Evolutionary conservation across 1,140 invertebrate species (phyloP), one percentile per base, ranked within the genome.

Genomic region (Neotoxoptera formosana): DNA sequence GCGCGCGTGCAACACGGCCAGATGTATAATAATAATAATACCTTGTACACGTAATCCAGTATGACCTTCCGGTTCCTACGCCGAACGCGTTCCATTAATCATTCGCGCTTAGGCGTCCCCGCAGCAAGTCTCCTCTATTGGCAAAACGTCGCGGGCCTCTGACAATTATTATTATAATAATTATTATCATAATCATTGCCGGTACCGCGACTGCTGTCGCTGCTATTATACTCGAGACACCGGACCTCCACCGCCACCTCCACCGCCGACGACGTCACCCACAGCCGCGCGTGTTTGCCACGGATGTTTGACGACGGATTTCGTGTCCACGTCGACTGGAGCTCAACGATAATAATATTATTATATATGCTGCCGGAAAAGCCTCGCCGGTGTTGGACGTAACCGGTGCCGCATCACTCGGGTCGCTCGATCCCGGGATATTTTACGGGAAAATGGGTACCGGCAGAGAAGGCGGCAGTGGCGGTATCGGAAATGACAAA

Each of bases 11-110:
- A 87, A 89, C 48, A 53, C 8, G 47, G 41, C 88, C 48, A n/a
- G 88, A 89, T 89, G 51, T 89, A 89, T n/a, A n/a, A n/a, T n/a
- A n/a, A n/a, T n/a, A n/a, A n/a, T n/a, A n/a, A n/a, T 25, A 88
- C 51, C 88, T 89, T 41, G 41, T 41, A 2, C 51, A 34, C 51
- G 23, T 89, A 89, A 89, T 89, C 88, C 88, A 51, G 88, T 36
- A 41, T 34, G 88, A 56, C 88, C 88, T 89, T 89, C 88, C 48
- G 48, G 87, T 89, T 53, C 87, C n/a, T 21, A 51, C 34, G 20
- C 47, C 7, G 86, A 7, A 51, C 25, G n/a, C 56, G 41, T 56
- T 41, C 34, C 51, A 89, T 89, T 89, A 89, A 89, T 89, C 88
- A 89, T 56, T 56, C 20, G 48, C 88, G 21, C 51, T 89, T 56